Base-by-base conservation (phyloP, 2,888 invertebrate species). In the Megamerina dolium region DNA sequence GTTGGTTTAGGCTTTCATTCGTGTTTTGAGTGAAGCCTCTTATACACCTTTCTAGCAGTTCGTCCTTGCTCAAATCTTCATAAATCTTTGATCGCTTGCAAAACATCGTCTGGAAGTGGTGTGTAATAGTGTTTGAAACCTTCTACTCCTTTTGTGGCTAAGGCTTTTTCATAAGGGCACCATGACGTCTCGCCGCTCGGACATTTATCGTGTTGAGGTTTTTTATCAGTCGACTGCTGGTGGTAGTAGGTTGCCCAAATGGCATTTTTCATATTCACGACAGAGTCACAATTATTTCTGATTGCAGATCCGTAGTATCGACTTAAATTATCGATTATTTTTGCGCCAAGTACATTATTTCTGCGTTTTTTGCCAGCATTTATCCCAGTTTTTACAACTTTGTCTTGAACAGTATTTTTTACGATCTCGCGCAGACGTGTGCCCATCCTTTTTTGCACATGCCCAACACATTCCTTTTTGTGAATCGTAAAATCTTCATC, bases 21-120 rank as follows among this genome's bases (percentile, higher is more conserved):
- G 37, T 29, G 46, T 53, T 56, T 48, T 54, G 53, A 13, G 48
- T 52, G 37, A 49, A 53, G n/a, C 50, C 53, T 45, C 52, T 53
- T 35, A 56, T 39, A 48, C 52, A 53, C 41, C 51, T 31, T 37
- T 50, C 45, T 18, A 51, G 40, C 21, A 53, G 46, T 32, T 46
- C 49, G 30, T 37, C 38, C 21, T 48, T 54, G 29, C 47, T 54
- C 40, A 53, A 42, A 46, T 49, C 45, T 41, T 46, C 49, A 27
- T 54, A 54, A 36, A 49, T 51, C 9, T 12, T 26, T 26, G 8
- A 26, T 26, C 9, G 26, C 26, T 26, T 26, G 9, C 12, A 12
- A 8, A 26, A 26, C 26, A 26, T 26, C 26, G 9, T 8, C 8
- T 9, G 26, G 26, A 26, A 26, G 26, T 8, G 26, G 9, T 9